Conservation (phyloP, 64 coral and sea anemone species). For the Porites lutea region DNA sequence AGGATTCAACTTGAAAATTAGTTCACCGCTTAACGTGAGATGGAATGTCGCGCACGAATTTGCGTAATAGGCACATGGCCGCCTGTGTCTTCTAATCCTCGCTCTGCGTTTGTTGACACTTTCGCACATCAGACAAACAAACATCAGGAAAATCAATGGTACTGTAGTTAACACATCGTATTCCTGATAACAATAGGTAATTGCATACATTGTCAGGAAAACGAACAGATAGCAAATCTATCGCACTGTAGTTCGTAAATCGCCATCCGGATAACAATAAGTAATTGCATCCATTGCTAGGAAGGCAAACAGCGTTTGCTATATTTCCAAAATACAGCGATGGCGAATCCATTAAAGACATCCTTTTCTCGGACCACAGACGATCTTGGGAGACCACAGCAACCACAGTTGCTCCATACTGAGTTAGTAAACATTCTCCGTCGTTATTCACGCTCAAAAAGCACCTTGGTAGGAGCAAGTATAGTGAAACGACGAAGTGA, state of each 20-base stretch:
- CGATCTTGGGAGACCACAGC: neutral
- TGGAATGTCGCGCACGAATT: conserved; percentile 11
- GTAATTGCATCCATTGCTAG: neutral
- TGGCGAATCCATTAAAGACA: neutral
- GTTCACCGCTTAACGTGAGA: neutral
- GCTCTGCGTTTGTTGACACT: neutral
- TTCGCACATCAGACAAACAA: conserved; percentile 1
- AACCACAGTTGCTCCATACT: conserved; percentile 4
- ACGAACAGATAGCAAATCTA: neutral
- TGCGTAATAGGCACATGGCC: neutral
- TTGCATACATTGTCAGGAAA: too few relatives aligned
- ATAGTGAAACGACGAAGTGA: neutral
- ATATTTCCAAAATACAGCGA: conserved; percentile 5
- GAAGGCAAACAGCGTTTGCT: neutral
- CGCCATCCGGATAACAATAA: neutral
- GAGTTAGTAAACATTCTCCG: neutral
- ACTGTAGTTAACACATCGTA: too few relatives aligned
- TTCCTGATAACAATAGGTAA: too few relatives aligned
- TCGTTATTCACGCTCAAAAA: too few relatives aligned
- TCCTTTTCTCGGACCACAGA: neutral
- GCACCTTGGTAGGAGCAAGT: neutral
- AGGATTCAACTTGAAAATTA: conserved; percentile 14
- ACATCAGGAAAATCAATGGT: neutral
- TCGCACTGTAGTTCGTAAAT: neutral
- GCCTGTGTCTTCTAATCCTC: conserved; percentile 1